These are phyloP conservation scores for Brachionus rotundiformis DNA, from an alignment of 1,140 invertebrate species.

Conservation along the genomic window DNA sequence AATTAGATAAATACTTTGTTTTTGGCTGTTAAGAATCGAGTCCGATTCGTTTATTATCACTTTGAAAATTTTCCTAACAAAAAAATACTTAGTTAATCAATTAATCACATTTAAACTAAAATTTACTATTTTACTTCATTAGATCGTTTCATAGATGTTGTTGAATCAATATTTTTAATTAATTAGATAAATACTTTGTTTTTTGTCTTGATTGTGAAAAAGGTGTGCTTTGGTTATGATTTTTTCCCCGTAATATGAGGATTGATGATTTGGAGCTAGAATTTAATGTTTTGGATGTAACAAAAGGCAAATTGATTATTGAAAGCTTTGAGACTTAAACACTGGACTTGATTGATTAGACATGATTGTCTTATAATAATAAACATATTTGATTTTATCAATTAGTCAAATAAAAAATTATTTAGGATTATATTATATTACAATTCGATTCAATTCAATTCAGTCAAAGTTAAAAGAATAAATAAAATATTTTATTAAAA, in stretches of 20 bases:
- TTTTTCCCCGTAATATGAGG: background rate
- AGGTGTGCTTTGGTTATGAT: background rate
- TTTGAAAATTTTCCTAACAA: background rate
- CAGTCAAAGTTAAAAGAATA: background rate
- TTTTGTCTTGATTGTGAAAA: conserved; percentile 9
- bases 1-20: too few species aligned
- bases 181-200: too few species aligned
- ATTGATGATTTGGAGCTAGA: conserved; percentile 1
- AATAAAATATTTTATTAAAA: background rate
- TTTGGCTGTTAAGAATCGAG: background rate
- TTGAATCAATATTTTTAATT: too few species aligned
- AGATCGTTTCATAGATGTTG: conserved; percentile 6
- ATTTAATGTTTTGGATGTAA: background rate
- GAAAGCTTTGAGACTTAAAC: conserved; percentile 1
- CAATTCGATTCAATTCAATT: conserved; percentile 9
- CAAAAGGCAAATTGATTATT: background rate
- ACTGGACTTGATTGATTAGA: background rate
- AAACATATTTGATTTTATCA: conserved; percentile 11
- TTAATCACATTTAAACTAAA: background rate
- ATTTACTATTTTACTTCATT: conserved; percentile 12
- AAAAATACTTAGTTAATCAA: conserved; percentile 6
- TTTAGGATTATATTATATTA: conserved; percentile 1
- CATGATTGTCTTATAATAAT: conserved; percentile 2
- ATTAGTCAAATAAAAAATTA: background rate
- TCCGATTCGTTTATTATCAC: background rate